A percentile compares a stretch with the other conserved stretches of the same genome.
These are phyloP conservation scores for Habropoda laboriosa DNA, from an alignment of 1,140 invertebrate species.

Conservation along the genomic window DNA sequence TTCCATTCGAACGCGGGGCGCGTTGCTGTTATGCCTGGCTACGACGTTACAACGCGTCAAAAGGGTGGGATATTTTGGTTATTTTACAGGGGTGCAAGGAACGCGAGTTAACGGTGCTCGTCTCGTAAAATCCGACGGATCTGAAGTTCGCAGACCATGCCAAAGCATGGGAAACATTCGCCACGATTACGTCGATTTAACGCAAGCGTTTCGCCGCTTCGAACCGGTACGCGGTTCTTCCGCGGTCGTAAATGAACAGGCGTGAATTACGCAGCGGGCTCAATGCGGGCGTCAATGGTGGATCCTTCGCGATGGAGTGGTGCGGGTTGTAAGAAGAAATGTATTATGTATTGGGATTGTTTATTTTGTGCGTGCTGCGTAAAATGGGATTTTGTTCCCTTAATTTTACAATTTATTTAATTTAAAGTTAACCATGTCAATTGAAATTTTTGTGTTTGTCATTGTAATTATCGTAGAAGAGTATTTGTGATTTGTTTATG, in stretches of 20 bases:
- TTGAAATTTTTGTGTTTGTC: too few relatives aligned
- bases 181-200: conserved; percentile 23
- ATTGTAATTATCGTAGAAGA: too few relatives aligned
- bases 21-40: background rate
- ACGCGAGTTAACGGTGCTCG: background rate
- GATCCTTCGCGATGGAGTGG: background rate
- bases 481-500: too few relatives aligned
- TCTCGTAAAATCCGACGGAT: conserved; percentile 18
- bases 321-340: too few relatives aligned
- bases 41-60: too few relatives aligned
- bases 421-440: too few relatives aligned
- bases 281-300: background rate
- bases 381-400: too few relatives aligned
- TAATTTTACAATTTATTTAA: too few relatives aligned
- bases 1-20: background rate
- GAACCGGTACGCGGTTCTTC: background rate
- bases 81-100: background rate
- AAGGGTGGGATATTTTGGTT: background rate
- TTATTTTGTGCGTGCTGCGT: too few relatives aligned
- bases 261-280: background rate
- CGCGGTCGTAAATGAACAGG: conserved; percentile 9
- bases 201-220: background rate
- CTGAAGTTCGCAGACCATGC: conserved; percentile 20
- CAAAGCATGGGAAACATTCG: background rate
- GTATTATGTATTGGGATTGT: too few relatives aligned